Base-by-base conservation (phyloP, 2,113 vertebrate species). In the Sceloporus tristichus region DNA sequence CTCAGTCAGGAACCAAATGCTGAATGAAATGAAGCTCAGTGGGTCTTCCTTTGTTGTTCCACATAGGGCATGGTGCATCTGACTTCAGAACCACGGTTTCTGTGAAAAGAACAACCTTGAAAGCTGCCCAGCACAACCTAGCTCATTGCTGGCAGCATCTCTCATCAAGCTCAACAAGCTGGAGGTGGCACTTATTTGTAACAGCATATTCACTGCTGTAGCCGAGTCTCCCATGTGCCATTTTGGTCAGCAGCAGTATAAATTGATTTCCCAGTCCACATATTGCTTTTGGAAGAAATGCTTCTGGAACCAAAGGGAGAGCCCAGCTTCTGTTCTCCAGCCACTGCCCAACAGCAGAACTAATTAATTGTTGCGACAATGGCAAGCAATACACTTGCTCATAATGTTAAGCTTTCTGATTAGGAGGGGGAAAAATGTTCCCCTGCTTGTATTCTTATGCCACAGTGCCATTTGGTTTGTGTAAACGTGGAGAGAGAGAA, bases 231-330 rank as follows among this genome's bases (percentile, higher is more conserved):
- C 74, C 38, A 34, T 48, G 62, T 91, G 68, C 19, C 0, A 16
- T 66, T 90, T 78, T 29, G 80, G 82, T 25, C 4, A 1, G 21
- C 6, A 4, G 4, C 85, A 87, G 34, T 9, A 68, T 87, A 70
- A 77, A 90, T 86, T 90, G 88, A 70, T 88, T 90, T 91, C 38
- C 78, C 25, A 73, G 18, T 82, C 87, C 65, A 14, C 1, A 0
- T 62, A 23, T 19, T 74, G 25, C 40, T 92, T 34, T 75, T 16
- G 4, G 77, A 85, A 86, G 42, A 81, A 53, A 16, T 42, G 48
- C 4, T 84, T 27, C 62, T 42, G 13, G n/a, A 80, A 75, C 59
- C 25, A 1, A 5, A 10, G 3, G 0, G 9, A 7, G 56, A 65
- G 16, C 19, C 48, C 53, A 29, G 73, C 56, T 89, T 70, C 56